These are phyloP conservation scores for Limnephilus rhombicus DNA, from an alignment of 2,888 invertebrate genomes.

Conservation along the genomic window DNA sequence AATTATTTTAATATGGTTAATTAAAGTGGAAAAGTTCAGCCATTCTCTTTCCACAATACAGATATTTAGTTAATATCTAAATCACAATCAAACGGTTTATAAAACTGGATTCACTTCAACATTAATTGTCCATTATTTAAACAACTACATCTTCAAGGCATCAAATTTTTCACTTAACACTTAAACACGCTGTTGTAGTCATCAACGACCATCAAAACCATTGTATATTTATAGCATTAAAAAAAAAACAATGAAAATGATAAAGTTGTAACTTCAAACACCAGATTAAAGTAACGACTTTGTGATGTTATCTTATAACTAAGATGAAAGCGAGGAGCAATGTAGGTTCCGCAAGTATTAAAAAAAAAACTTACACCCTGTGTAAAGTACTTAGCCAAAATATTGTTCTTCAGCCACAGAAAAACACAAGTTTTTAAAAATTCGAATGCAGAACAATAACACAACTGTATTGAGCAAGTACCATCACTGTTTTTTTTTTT, in stretches of 20 bases:
- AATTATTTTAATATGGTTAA: neutral
- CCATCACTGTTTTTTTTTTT: neutral
- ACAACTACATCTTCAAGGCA: neutral
- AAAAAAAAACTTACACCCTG: neutral
- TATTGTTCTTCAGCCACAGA: neutral
- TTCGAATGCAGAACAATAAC: neutral
- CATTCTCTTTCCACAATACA: neutral
- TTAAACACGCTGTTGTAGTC: neutral
- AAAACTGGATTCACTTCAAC: neutral
- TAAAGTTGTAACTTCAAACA: neutral
- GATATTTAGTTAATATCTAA: neutral
- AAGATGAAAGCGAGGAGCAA: neutral
- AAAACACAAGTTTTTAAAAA: neutral
- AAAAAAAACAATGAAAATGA: neutral
- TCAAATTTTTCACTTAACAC: neutral
- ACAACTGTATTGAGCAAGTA: neutral
- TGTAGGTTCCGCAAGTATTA: neutral
- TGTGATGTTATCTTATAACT: neutral
- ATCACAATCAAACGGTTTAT: constrained; percentile 1
- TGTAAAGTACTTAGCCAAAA: neutral
- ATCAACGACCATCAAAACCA: neutral
- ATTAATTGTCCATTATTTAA: neutral
- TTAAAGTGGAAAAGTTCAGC: neutral
- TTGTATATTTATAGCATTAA: neutral
- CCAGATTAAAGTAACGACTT: neutral